phyloP scores from a whole-genome alignment of 2,113 vertebrate species.

The Psittacus erithacus region DNA sequence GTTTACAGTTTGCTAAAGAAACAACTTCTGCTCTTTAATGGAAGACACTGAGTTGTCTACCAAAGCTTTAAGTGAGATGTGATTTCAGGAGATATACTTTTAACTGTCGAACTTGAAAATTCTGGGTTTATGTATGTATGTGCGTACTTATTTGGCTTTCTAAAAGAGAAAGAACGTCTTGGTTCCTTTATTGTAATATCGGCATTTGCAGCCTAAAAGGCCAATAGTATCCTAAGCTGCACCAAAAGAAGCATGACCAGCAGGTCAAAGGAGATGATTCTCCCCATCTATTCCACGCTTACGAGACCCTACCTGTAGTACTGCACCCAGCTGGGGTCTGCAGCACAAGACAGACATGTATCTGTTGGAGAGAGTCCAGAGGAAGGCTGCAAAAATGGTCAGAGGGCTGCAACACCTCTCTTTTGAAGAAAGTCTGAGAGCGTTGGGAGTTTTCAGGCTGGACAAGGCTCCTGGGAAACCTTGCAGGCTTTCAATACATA shows the following conservation, averaged over 20 bases:
- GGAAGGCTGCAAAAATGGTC: rapidly evolving
- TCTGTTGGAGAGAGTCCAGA: not conserved
- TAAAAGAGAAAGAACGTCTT: not conserved
- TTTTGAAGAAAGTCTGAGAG: not conserved
- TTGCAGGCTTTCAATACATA: not conserved
- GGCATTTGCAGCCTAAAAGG: not conserved
- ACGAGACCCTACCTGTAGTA: not conserved
- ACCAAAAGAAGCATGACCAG: rapidly evolving
- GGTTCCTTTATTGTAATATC: not conserved
- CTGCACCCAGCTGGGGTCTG: not conserved
- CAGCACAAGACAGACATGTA: not conserved
- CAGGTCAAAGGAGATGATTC: not conserved
- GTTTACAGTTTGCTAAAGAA: not conserved
- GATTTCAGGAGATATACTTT: not conserved
- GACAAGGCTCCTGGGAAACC: not conserved
- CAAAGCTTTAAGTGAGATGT: not conserved
- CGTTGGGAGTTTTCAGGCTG: not conserved
- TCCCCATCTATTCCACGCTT: not conserved
- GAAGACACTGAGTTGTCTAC: not conserved
- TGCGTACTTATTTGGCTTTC: not conserved
- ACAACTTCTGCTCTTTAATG: not conserved
- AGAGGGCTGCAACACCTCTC: not conserved
- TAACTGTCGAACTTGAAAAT: not conserved
- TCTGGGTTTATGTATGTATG: not conserved
- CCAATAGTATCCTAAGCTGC: not conserved